These are phyloP conservation scores for Noctua pronuba DNA, from an alignment of 2,888 invertebrate species.

Conservation along the genomic window DNA sequence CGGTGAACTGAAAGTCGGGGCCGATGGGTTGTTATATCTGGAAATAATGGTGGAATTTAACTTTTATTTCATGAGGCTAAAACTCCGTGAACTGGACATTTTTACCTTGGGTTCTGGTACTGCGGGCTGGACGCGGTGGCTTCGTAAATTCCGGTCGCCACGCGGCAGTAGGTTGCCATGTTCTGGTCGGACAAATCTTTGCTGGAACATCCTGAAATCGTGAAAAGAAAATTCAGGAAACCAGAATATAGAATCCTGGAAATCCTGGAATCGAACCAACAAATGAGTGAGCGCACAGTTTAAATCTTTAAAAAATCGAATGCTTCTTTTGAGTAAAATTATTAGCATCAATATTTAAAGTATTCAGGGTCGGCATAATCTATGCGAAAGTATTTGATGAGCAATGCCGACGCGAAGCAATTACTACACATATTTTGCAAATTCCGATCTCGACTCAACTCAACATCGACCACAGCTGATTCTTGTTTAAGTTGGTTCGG, in stretches of 20 bases:
- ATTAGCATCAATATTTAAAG: not conserved
- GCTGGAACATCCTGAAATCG: slow-evolving; percentile 77
- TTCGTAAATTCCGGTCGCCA: slow-evolving; percentile 84
- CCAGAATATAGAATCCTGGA: too few species aligned
- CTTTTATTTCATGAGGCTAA: slow-evolving; percentile 44
- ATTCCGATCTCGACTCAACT: not conserved
- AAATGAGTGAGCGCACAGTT: not conserved
- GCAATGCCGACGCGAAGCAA: not conserved
- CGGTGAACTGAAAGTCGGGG: slow-evolving; percentile 87
- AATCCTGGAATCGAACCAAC: not conserved
- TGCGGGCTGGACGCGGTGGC: slow-evolving; percentile 82
- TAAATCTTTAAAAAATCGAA: not conserved
- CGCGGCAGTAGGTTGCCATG: slow-evolving; percentile 84
- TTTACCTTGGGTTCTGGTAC: slow-evolving; percentile 83
- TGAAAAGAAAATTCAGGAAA: slow-evolving; percentile 1
- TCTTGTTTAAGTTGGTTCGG: not conserved
- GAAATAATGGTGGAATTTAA: slow-evolving; percentile 71
- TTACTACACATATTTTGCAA: not conserved
- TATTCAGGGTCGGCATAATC: not conserved
- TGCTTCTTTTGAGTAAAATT: not conserved
- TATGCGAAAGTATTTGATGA: not conserved
- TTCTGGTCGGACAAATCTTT: slow-evolving; percentile 84
- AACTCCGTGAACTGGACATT: slow-evolving; percentile 48
- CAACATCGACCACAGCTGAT: not conserved
- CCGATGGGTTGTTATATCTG: slow-evolving; percentile 85